These are phyloP conservation scores for Lottia scabra DNA, from an alignment of 2,888 invertebrate genomes.

Conservation along the genomic window DNA sequence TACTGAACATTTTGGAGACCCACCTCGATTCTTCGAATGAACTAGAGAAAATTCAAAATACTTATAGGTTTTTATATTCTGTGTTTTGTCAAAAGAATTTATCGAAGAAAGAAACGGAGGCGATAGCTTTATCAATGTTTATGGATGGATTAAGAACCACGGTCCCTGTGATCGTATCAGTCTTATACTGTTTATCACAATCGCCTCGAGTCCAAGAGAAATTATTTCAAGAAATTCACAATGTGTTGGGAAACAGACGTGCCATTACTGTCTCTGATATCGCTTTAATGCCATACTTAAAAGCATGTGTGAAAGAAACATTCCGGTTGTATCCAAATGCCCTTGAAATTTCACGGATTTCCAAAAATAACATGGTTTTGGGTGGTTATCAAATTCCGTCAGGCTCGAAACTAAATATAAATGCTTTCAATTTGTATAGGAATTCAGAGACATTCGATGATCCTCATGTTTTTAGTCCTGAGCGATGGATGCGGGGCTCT, in stretches of 20 bases:
- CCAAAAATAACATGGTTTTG: slow-evolving; percentile 78
- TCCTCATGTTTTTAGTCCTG: slow-evolving; percentile 78
- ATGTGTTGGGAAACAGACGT: slow-evolving; percentile 67
- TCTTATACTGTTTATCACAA: slow-evolving; percentile 81
- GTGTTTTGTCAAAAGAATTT: slow-evolving; percentile 70
- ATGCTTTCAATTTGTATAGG: slow-evolving; percentile 66
- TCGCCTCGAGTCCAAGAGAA: slow-evolving; percentile 79
- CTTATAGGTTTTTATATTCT: slow-evolving; percentile 70
- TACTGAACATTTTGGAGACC: not conserved
- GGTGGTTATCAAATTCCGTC: slow-evolving; percentile 82
- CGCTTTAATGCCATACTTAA: slow-evolving; percentile 78
- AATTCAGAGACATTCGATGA: slow-evolving; percentile 74
- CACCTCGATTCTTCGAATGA: slow-evolving; percentile 39
- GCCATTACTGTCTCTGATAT: slow-evolving; percentile 73
- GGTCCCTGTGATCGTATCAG: slow-evolving; percentile 51
- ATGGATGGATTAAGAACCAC: slow-evolving; percentile 87
- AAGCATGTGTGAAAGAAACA: slow-evolving; percentile 83
- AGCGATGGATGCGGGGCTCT: slow-evolving; percentile 80
- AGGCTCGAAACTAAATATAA: slow-evolving; percentile 72
- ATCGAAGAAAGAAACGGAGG: slow-evolving; percentile 74
- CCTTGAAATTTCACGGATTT: slow-evolving; percentile 80
- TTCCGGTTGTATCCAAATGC: slow-evolving; percentile 82
- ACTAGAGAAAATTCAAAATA: slow-evolving; percentile 52
- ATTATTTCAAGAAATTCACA: slow-evolving; percentile 75
- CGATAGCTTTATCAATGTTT: slow-evolving; percentile 81